These are phyloP conservation scores for Hyperopisus bebe DNA, from an alignment of 2,113 vertebrate species.

Conservation along the genomic window DNA sequence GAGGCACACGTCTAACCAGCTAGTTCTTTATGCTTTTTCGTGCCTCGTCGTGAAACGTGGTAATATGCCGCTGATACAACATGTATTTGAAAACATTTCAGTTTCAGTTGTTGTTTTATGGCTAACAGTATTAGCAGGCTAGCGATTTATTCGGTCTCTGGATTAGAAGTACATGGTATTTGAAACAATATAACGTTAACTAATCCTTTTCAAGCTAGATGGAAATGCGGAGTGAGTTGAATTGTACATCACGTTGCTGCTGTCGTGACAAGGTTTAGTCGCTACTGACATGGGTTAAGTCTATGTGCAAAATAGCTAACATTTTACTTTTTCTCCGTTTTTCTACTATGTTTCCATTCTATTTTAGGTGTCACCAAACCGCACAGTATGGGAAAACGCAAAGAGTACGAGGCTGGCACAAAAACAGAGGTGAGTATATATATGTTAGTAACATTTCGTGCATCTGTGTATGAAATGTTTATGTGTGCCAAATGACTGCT, in stretches of 20 bases:
- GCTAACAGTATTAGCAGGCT: background rate
- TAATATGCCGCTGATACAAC: background rate
- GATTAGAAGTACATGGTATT: background rate
- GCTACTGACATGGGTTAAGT: background rate
- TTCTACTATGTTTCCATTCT: background rate
- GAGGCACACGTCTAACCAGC: background rate
- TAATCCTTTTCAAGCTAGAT: background rate
- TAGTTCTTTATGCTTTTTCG: background rate
- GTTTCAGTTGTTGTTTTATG: background rate
- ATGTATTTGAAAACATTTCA: background rate
- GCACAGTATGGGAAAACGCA: slow-evolving; percentile 6
- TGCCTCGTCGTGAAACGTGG: background rate
- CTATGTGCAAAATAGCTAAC: background rate
- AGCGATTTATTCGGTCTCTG: background rate
- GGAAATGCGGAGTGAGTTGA: background rate
- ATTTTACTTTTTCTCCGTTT: background rate
- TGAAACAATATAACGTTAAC: background rate
- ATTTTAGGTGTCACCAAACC: background rate
- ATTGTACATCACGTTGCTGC: background rate
- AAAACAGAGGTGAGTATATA: background rate
- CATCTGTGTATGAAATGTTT: background rate
- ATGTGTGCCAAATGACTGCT: background rate
- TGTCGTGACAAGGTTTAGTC: background rate
- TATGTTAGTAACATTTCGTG: background rate
- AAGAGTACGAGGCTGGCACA: background rate